phyloP scores from a whole-genome alignment of 37 sponge, comb jelly and placozoan genomes.

The Chondrilla cf. caribensis region DNA sequence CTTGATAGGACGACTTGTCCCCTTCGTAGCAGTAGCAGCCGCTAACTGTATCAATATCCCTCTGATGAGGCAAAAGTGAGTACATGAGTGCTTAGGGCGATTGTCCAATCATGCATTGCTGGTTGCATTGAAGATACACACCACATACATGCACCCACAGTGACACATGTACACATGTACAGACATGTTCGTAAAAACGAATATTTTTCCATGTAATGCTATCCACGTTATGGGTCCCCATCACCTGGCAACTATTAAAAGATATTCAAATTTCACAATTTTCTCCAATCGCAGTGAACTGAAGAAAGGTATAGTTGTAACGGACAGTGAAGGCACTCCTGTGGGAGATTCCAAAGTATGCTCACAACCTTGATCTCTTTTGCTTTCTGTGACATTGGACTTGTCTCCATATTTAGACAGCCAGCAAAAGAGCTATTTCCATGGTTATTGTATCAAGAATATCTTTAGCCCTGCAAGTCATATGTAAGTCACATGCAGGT shows the following conservation, averaged over 20 bases:
- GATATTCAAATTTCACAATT: too few relatives aligned
- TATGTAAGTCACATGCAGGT: conserved; percentile 53
- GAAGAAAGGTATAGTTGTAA: conserved; percentile 58
- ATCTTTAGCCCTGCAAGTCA: conserved; percentile 69
- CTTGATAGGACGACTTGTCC: conserved; percentile 74
- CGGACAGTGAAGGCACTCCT: conserved; percentile 59
- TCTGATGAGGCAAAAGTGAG: conserved; percentile 72
- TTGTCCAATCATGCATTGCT: too few relatives aligned
- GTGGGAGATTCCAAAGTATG: conserved; percentile 60
- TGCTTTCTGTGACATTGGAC: too few relatives aligned
- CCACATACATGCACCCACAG: too few relatives aligned
- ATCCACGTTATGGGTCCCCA: too few relatives aligned
- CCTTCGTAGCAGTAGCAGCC: conserved; percentile 85
- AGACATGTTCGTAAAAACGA: too few relatives aligned
- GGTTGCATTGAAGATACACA: too few relatives aligned
- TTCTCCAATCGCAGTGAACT: conserved; percentile 31
- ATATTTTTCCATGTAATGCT: too few relatives aligned
- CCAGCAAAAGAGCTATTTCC: conserved; percentile 76
- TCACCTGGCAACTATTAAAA: too few relatives aligned
- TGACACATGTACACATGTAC: too few relatives aligned
- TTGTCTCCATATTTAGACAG: not conserved
- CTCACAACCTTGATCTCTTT: too few relatives aligned
- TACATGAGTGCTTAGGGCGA: too few relatives aligned
- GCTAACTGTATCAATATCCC: conserved; percentile 98
- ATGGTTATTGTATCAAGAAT: conserved; percentile 80